These are phyloP conservation scores for Meta bourneti DNA, from an alignment of 2,888 invertebrate genomes.

Conservation along the genomic window DNA sequence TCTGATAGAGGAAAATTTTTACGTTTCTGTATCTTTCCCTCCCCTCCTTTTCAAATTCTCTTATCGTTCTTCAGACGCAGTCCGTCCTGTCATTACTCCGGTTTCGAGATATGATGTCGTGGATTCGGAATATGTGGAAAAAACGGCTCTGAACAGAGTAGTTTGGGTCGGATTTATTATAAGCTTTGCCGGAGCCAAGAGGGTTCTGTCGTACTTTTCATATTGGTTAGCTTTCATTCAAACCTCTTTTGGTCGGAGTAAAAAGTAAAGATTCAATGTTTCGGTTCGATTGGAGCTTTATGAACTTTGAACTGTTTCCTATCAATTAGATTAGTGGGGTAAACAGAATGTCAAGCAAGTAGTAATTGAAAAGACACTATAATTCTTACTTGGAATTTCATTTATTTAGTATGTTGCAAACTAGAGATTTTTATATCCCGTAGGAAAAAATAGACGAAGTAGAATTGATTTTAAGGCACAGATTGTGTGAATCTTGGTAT, in stretches of 20 bases:
- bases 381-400: too few relatives aligned
- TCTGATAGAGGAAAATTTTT: background rate
- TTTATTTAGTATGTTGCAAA: too few relatives aligned
- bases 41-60: slow-evolving; percentile 8
- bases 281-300: too few relatives aligned
- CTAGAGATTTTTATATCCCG: too few relatives aligned
- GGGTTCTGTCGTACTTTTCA: background rate
- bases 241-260: background rate
- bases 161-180: background rate
- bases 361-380: too few relatives aligned
- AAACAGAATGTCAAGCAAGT: too few relatives aligned
- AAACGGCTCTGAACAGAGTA: background rate
- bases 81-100: slow-evolving; percentile 22
- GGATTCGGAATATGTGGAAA: background rate
- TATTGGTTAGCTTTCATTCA: background rate
- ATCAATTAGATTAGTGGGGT: too few relatives aligned
- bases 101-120: slow-evolving; percentile 19
- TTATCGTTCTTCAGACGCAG: background rate
- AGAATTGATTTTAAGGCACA: too few relatives aligned
- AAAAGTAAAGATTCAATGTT: too few relatives aligned
- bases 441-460: too few relatives aligned
- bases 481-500: too few relatives aligned
- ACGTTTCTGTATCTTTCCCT: slow-evolving; percentile 1
- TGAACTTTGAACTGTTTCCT: too few relatives aligned
- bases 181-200: background rate